Evolutionary conservation across 2,113 vertebrate genomes (phyloP), one percentile per base, ranked within the genome.

Genomic region (Verasper variegatus): DNA sequence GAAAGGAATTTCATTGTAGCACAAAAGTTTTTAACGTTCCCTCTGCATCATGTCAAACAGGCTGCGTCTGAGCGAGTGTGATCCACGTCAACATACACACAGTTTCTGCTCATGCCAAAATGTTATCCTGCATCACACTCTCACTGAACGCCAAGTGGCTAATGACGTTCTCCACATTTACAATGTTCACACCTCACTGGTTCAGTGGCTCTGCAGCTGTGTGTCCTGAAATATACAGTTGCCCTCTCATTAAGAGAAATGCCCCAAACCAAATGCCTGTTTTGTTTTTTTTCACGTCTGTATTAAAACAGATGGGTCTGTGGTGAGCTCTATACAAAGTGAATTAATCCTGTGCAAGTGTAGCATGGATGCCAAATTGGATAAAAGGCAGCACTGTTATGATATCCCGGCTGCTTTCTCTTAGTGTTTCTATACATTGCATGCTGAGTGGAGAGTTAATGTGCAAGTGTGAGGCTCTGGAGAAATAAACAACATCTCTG

Each of bases 171-270:
- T 64, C 52, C 76, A 70, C 65, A 85, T 90, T 90, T 92, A 88
- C 11, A 23, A 42, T 42, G 31, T 21, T 59, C 78, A 86, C 85
- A 76, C 68, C 62, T 85, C 71, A 37, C 79, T 90, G 75, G 40
- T 20, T 72, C 72, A 91, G 56, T 79, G 49, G 64, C 63, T 83
- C 79, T 74, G 81, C 85, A 92, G 89, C 90, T 91, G 90, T 78
- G 88, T 68, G 74, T 71, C 70, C 84, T 67, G 67, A 71, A 80
- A 85, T 77, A 67, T 74, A 76, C 67, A 82, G 57, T 76, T 79
- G 85, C 76, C 82, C 66, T 76, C 64, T 89, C 81, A 82, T 85
- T 71, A 54, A n/a, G 56, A 78, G 68, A 83, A 71, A 61, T 73
- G 82, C 82, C 55, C 71, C n/a, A 55, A 35, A 18, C 45, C 45